Conservation (phyloP, 92 coral and sea anemone species). For the Palythoa grandiflora region DNA sequence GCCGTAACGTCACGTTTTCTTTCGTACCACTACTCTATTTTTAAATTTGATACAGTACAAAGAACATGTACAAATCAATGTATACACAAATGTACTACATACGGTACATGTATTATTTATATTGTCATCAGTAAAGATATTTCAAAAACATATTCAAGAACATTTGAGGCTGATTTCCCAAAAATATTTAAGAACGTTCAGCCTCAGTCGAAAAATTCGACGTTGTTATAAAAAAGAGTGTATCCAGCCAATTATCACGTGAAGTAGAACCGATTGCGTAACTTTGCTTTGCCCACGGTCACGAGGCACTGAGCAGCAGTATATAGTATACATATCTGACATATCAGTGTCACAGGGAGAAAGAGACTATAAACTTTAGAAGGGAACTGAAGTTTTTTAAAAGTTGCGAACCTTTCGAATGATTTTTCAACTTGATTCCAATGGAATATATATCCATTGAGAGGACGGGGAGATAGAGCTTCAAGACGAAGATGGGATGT, state of each 20-base stretch:
- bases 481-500: not conserved
- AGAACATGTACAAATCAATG: too few relatives aligned
- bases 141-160: too few relatives aligned
- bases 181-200: too few relatives aligned
- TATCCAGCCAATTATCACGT: not conserved
- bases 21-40: too few relatives aligned
- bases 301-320: not conserved
- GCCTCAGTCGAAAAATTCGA: too few relatives aligned
- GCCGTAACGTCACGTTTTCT: too few relatives aligned
- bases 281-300: not conserved
- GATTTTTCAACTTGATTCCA: not conserved
- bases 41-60: too few relatives aligned
- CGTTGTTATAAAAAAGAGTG: not conserved
- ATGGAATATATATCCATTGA: not conserved
- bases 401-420: not conserved
- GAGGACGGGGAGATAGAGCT: not conserved
- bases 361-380: not conserved
- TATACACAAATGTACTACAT: too few relatives aligned
- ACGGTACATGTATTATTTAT: too few relatives aligned
- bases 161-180: too few relatives aligned
- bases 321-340: not conserved
- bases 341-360: not conserved
- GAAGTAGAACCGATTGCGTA: not conserved
- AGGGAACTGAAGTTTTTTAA: not conserved
- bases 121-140: too few relatives aligned